Base-by-base conservation (phyloP, 2,888 invertebrate species). In the Rotaria macrura region DNA sequence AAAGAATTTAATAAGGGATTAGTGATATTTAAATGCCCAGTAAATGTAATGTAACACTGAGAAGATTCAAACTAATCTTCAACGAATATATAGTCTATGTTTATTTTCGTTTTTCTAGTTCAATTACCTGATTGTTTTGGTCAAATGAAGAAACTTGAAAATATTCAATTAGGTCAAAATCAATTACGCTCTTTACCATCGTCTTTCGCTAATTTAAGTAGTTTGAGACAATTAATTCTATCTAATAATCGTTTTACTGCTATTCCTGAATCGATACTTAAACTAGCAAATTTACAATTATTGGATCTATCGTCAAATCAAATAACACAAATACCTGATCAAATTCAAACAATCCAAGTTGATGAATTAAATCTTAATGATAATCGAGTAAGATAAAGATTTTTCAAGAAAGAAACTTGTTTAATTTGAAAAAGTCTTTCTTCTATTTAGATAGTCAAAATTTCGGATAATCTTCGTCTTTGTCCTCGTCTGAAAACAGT, bases 101-200 rank as follows among this genome's bases (percentile, higher is more conserved):
- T 55, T 55, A 6, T 9, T 55, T 55, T 43, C 10, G 43, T 43
- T 43, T 43, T 10, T 7, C 10, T 74, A 79, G 79, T 12, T n/a
- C 40, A 40, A 79, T 43, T 79, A n/a, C 43, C 79, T 25, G 79
- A 79, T 79, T 40, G 40, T 43, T 79, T 79, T 43, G 43, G 79
- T 43, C 79, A 40, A 40, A n/a, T 79, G 43, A 40, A 79, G 20
- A 79, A 79, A 79, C 43, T 79, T 10, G 79, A 79, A 79, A 79
- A 79, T 79, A 79, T 79, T 43, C 79, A 79, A n/a, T 79, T 79
- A 43, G n/a, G n/a, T 79, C 40, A 43, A n/a, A 79, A 79, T 79
- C 40, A 40, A 43, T n/a, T 79, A 14, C n/a, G 20, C 43, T 25
- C 43, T 43, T n/a, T 79, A 79, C 79, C 79, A 79, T 14, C 79